Evolutionary conservation across 2,797 vertebrate species (phyloP), one percentile per base, ranked within the genome.

Genomic region (Helarctos malayanus): DNA sequence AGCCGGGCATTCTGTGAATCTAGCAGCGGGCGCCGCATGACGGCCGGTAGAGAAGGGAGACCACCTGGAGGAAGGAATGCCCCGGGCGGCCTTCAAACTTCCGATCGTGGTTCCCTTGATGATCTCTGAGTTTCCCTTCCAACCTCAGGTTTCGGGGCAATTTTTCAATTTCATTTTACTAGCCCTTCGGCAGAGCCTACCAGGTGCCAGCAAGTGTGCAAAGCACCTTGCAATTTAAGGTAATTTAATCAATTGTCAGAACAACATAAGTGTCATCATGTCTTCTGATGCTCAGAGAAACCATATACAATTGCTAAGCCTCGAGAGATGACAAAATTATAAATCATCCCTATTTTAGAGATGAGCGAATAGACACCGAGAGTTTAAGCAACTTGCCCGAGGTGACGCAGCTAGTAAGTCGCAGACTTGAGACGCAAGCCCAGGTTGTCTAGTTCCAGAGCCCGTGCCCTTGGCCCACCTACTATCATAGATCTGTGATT

Each of bases 91-190:
- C 54, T 11, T 82, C 38, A 7, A 71, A 68, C 41, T 89, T 41
- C 23, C 10, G 5, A 29, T 19, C 7, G 0, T 11, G 9, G 18
- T 76, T 52, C 54, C 25, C 25, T 57, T 25, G 35, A 59, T 25
- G 71, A 86, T 88, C 95, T 92, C 0, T 57, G 90, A 97, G 56
- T 38, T 27, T 79, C 25, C 1, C 76, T 85, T 80, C 68, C 73
- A 81, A 61, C 13, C 35, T 81, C 59, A 10, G 25, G 15, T 54
- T 59, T 38, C 27, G 7, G 0, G 1, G 76, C 65, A 69, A 27
- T 68, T 87, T 52, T 76, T 82, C 73, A 27, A 5, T 78, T 76
- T 89, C 73, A 41, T 29, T 73, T 79, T 52, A 71, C 19, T 54
- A 10, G 16, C 6, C 56, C 32, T 93, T 65, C 73, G 5, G 52